A percentile compares a stretch with the other conserved stretches of the same genome.
Evolutionary conservation across 2,797 vertebrate genomes (phyloP).

Genomic region (Hoplostethus mediterraneus): DNA sequence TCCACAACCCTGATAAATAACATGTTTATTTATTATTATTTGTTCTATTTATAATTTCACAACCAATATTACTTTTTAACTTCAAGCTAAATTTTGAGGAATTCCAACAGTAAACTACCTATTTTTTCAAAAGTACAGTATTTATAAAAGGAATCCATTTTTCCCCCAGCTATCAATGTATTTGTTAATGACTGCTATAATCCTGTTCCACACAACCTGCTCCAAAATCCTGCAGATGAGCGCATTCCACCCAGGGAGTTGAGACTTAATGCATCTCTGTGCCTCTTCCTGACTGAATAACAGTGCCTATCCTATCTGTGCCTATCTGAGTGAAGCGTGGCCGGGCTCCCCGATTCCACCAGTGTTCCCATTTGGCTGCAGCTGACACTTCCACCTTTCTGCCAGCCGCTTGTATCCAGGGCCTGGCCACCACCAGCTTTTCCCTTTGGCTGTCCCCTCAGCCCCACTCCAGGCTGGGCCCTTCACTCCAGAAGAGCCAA

Average conservation of each 20-base stretch:
- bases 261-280: neutral
- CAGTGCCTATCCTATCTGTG: neutral
- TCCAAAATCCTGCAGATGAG: neutral
- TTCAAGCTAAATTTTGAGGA: neutral
- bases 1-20: no score
- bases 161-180: neutral
- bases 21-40: conserved; percentile 4
- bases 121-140: no score
- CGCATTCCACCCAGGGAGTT: neutral
- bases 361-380: conserved; percentile 38
- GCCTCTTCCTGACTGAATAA: conserved; percentile 9
- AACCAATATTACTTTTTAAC: neutral
- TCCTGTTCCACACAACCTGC: neutral
- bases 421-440: conserved; percentile 32
- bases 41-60: neutral
- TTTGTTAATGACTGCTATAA: neutral
- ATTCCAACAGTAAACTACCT: no score
- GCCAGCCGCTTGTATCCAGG: conserved; percentile 33
- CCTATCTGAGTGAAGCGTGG: conserved; percentile 20
- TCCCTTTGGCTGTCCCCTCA: conserved; percentile 29
- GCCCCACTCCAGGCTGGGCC: conserved; percentile 51
- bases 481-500: conserved; percentile 53
- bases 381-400: conserved; percentile 31
- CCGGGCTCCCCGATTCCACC: conserved; percentile 29
- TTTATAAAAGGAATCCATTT: neutral